A percentile compares a stretch with the other conserved stretches of the same genome.
These are phyloP conservation scores for Scaptomyza tumidula DNA, from an alignment of 2,888 invertebrate genomes.

Conservation along the genomic window DNA sequence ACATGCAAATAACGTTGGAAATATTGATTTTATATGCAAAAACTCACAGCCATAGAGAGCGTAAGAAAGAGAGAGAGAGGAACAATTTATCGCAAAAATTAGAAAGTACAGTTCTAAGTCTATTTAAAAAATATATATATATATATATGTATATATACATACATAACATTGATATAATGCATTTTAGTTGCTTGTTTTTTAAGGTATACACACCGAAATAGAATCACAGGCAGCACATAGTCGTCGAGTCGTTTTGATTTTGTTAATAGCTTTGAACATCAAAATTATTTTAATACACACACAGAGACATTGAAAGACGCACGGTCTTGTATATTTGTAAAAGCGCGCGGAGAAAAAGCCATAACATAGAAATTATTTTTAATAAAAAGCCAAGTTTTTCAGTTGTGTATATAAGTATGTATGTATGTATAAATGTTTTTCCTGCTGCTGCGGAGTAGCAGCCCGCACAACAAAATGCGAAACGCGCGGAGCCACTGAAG, in stretches of 20 bases:
- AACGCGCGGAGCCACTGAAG: constrained; percentile 81
- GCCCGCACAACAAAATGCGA: constrained; percentile 77
- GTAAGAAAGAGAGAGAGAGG: constrained; percentile 30
- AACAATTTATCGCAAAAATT: constrained; percentile 59
- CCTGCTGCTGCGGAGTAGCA: constrained; percentile 78
- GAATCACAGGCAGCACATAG: constrained; percentile 80
- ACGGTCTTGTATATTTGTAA: constrained; percentile 61
- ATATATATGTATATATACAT: constrained; percentile 26
- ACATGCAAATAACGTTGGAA: constrained; percentile 54
- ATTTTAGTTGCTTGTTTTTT: constrained; percentile 52
- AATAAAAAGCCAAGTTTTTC: constrained; percentile 68
- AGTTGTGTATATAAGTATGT: constrained; percentile 60
- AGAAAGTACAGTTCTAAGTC: constrained; percentile 75
- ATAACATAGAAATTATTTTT: constrained; percentile 79
- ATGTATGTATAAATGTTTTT: constrained; percentile 51
- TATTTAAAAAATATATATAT: constrained; percentile 48
- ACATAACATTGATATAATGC: constrained; percentile 36
- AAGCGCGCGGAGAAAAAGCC: constrained; percentile 76
- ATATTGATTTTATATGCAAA: constrained; percentile 77
- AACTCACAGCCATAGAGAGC: constrained; percentile 48
- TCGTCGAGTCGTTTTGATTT: constrained; percentile 75
- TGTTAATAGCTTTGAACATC: constrained; percentile 57
- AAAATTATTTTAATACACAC: constrained; percentile 62
- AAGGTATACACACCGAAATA: constrained; percentile 77
- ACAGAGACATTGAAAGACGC: constrained; percentile 56